Evolutionary conservation across 2,797 vertebrate species (phyloP), one percentile per base, ranked within the genome.

Genomic region (Siniperca undulata): DNA sequence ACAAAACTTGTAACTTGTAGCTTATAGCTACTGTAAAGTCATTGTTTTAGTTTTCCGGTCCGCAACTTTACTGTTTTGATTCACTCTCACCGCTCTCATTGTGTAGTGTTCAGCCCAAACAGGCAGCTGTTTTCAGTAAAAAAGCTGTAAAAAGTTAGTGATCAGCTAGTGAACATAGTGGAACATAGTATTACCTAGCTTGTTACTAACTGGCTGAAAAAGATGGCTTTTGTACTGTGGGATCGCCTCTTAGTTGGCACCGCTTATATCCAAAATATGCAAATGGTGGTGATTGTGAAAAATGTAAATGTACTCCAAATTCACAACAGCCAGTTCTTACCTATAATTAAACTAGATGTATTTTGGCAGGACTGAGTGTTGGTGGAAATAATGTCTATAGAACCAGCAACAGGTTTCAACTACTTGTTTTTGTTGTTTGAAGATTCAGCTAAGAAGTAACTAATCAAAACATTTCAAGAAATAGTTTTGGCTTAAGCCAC

Each of bases 391-490:
- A 80, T 84, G 68, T 87, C 53, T 7, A 19, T 7, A 65, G 56
- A 70, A 42, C n/a, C 72, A 83, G 48, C 67, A 19, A 22, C 7
- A 3, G 11, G 5, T 48, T 27, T 66, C 5, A 56, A 36, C 27
- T 55, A 8, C 24, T 55, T 11, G 10, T 60, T 42, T 24, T 38
- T 5, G 8, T 17, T 17, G 36, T 36, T 65, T 68, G 14, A 60
- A 44, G 52, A 30, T 72, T 76, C 50, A 55, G 30, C 62, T 24
- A 7, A 22, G 22, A 77, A 72, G 52, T 68, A 75, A 78, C 55
- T 79, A 52, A 75, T 84, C 24, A 40, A 48, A 80, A 80, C 58
- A 78, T 74, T 75, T 75, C 40, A 55, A 40, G 44, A 70, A 44
- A 50, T 19, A 61, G 53, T 60, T 67, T 68, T 55, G 55, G 59